Conservation (phyloP, 2,113 vertebrate species). For the Emydocephalus ijimae region DNA sequence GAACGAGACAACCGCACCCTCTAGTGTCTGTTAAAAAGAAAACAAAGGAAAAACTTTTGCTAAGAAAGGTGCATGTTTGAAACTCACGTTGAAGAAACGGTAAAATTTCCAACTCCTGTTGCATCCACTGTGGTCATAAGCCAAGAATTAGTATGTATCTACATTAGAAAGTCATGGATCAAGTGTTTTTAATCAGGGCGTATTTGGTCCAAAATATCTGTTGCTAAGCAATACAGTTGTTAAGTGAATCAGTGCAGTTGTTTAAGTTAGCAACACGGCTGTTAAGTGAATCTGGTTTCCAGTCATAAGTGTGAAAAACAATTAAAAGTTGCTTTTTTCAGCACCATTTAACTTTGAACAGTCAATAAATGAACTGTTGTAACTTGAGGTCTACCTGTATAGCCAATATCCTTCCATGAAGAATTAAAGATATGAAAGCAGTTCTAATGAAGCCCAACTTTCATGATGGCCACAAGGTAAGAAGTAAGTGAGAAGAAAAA, state of each 20-base stretch:
- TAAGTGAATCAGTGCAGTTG: too few relatives aligned
- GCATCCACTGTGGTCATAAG: background rate
- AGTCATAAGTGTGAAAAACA: too few relatives aligned
- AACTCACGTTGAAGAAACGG: background rate
- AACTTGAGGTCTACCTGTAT: too few relatives aligned
- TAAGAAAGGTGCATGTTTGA: background rate
- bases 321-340: too few relatives aligned
- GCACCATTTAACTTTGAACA: too few relatives aligned
- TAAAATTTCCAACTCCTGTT: background rate
- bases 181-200: too few relatives aligned
- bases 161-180: background rate
- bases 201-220: too few relatives aligned
- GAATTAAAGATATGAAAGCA: background rate
- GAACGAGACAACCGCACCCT: constrained; percentile 35
- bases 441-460: background rate
- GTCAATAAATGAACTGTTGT: too few relatives aligned
- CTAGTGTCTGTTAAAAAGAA: constrained; percentile 39
- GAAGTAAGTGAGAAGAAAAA: background rate
- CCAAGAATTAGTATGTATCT: too few relatives aligned
- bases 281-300: too few relatives aligned
- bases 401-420: background rate
- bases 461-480: background rate
- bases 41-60: background rate
- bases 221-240: too few relatives aligned
- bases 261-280: too few relatives aligned